Percentiles rank a stretch among this genome's conserved stretches.
Conservation (phyloP, 2,888 invertebrate species). For the Andricus curvator region DNA sequence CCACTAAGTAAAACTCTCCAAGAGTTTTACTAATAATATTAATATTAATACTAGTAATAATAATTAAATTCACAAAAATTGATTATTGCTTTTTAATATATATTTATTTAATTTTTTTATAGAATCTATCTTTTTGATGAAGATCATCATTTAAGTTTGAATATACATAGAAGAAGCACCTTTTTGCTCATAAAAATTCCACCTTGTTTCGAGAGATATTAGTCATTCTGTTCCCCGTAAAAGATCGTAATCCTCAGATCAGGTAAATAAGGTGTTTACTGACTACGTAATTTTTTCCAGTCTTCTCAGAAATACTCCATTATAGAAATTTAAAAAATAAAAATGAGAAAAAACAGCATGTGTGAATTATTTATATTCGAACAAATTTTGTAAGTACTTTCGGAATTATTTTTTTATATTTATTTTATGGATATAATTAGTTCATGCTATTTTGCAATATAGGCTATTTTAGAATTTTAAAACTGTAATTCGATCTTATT, state of each 20-base stretch:
- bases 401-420: too few relatives aligned
- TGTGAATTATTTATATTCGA: neutral
- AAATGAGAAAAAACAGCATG: neutral
- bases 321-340: neutral
- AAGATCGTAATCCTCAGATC: slow-evolving; percentile 24
- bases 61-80: too few relatives aligned
- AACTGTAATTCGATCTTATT: too few relatives aligned
- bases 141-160: neutral
- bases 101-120: neutral
- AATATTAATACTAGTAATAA: too few relatives aligned
- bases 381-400: too few relatives aligned
- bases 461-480: too few relatives aligned
- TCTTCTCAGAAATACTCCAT: slow-evolving; percentile 22
- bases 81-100: neutral
- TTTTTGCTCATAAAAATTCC: slow-evolving; percentile 8
- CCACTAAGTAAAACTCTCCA: too few relatives aligned
- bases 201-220: slow-evolving; percentile 1
- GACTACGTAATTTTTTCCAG: slow-evolving; percentile 16
- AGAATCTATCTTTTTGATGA: neutral
- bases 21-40: too few relatives aligned
- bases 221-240: slow-evolving; percentile 33
- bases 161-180: neutral
- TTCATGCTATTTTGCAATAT: too few relatives aligned
- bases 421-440: too few relatives aligned
- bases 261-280: slow-evolving; percentile 20